Conservation (phyloP, 2,888 invertebrate species). For the Meandrusa payeni region DNA sequence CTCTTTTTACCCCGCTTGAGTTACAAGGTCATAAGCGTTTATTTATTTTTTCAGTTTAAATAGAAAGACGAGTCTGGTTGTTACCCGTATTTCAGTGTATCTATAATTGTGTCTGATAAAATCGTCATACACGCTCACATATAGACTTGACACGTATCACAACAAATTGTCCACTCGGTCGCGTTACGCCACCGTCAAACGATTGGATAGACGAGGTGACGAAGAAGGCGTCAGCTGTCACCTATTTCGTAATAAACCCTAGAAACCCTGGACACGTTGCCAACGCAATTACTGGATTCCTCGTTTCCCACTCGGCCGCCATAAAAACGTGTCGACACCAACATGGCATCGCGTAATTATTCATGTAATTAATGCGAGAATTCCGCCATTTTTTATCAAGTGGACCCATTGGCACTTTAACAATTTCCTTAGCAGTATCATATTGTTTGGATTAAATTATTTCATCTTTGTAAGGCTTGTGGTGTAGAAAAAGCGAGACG, state of each 20-base stretch:
- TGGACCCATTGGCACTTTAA: slow-evolving; percentile 47
- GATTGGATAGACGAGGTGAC: slow-evolving; percentile 5
- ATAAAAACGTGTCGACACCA: slow-evolving; percentile 48
- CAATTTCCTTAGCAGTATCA: slow-evolving; percentile 50
- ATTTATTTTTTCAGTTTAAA: too few species aligned
- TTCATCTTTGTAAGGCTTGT: slow-evolving; percentile 36
- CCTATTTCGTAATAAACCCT: slow-evolving; percentile 24
- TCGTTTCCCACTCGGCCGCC: slow-evolving; percentile 14
- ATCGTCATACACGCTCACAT: too few species aligned
- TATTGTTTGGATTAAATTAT: slow-evolving; percentile 45
- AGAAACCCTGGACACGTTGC: slow-evolving; percentile 25
- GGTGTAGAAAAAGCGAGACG: background rate
- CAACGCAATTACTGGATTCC: slow-evolving; percentile 35
- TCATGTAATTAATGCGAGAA: slow-evolving; percentile 49
- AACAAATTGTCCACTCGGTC: slow-evolving; percentile 7
- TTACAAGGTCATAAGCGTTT: too few species aligned
- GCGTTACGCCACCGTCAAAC: background rate
- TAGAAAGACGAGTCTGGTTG: too few species aligned
- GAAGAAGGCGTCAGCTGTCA: slow-evolving; percentile 29
- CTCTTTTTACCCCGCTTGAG: too few species aligned
- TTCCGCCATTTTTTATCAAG: slow-evolving; percentile 40
- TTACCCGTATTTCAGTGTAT: too few species aligned
- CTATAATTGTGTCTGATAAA: too few species aligned
- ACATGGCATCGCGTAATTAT: slow-evolving; percentile 49
- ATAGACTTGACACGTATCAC: too few species aligned